Evolutionary conservation across 2,888 invertebrate genomes (phyloP).

Genomic region (Luperina nickerlii): DNA sequence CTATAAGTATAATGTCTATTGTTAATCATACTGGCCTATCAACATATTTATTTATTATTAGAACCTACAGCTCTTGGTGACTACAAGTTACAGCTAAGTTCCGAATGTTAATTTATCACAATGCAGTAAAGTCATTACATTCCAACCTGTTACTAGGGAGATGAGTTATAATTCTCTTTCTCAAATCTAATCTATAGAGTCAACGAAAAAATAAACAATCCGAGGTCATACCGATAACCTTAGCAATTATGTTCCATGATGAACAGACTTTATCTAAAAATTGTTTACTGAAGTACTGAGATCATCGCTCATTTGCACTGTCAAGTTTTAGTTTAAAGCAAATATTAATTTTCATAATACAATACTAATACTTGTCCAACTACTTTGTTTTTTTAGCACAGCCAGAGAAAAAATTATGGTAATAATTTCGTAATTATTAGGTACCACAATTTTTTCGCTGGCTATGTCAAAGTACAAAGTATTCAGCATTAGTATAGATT

Average conservation of each 20-base stretch:
- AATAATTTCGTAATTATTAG: background rate
- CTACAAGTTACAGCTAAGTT: background rate
- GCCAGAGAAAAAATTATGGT: background rate
- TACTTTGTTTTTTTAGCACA: constrained; percentile 21
- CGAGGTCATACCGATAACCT: constrained; percentile 64
- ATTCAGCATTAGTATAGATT: too few relatives aligned
- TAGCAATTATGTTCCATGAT: constrained; percentile 49
- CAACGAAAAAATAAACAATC: constrained; percentile 27
- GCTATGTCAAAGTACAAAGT: too few relatives aligned
- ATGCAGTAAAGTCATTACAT: background rate
- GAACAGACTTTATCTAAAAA: constrained; percentile 59
- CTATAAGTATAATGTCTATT: constrained; percentile 21
- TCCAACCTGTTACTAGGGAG: background rate
- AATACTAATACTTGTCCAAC: constrained; percentile 10
- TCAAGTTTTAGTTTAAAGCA: constrained; percentile 33
- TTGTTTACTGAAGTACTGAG: constrained; percentile 69
- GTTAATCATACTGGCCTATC: constrained; percentile 18
- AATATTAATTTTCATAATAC: constrained; percentile 45
- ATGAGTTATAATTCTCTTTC: background rate
- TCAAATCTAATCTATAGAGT: too few relatives aligned
- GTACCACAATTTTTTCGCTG: too few relatives aligned
- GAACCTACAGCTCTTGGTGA: background rate
- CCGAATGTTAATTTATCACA: background rate
- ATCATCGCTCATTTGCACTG: constrained; percentile 65
- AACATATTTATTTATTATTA: constrained; percentile 5